phyloP scores from a whole-genome alignment of 1,140 invertebrate species.

The Papilio machaon region DNA sequence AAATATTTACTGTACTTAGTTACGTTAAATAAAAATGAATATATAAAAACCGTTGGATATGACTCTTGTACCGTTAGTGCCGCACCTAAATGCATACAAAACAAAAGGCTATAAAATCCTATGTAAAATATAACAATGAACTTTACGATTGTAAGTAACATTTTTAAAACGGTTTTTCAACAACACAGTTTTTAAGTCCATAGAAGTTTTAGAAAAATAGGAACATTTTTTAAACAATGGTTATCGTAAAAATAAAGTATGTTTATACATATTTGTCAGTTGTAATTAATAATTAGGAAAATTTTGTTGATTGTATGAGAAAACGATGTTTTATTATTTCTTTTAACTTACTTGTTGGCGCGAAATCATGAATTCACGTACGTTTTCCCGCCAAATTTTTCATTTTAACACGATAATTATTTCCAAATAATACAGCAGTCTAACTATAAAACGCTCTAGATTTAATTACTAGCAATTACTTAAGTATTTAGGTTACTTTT shows the following conservation, averaged over 20 bases:
- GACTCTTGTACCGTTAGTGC: not conserved
- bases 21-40: too few relatives aligned
- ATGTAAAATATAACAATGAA: slow-evolving; percentile 4
- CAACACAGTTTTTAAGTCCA: not conserved
- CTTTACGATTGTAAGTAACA: not conserved
- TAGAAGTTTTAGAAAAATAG: not conserved
- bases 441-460: too few relatives aligned
- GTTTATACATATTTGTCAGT: not conserved
- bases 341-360: too few relatives aligned
- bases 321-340: too few relatives aligned
- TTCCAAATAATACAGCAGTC: too few relatives aligned
- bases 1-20: too few relatives aligned
- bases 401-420: too few relatives aligned
- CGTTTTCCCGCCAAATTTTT: too few relatives aligned
- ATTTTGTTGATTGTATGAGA: not conserved
- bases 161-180: too few relatives aligned
- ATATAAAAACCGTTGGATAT: too few relatives aligned
- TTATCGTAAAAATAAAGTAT: too few relatives aligned
- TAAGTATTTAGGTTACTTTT: not conserved
- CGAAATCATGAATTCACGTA: too few relatives aligned
- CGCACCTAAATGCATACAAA: not conserved
- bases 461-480: not conserved
- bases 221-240: not conserved
- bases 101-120: not conserved
- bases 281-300: not conserved